Conservation (phyloP, 2,113 vertebrate species). For the Panthera uncia region DNA sequence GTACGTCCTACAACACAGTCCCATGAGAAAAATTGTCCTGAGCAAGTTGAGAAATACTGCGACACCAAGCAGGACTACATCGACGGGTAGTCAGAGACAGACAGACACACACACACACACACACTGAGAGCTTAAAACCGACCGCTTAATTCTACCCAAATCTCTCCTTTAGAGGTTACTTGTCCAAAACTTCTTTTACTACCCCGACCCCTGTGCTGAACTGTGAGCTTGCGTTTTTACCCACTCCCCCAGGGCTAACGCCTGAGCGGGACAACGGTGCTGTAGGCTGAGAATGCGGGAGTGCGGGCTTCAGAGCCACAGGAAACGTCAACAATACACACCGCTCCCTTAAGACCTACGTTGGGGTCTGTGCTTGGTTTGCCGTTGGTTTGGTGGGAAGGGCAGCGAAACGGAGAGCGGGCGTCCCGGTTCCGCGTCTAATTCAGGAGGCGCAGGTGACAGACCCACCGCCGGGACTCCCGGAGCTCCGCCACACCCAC, state of each 20-base stretch:
- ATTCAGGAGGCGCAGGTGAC: fast-evolving
- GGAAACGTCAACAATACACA: not conserved
- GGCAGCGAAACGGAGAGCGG: fast-evolving
- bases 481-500: not conserved
- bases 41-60: not conserved
- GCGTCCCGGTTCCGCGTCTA: fast-evolving
- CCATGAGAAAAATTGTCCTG: not conserved
- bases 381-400: not conserved
- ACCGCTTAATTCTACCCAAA: not conserved
- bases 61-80: not conserved
- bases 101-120: not conserved
- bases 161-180: not conserved
- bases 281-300: not conserved
- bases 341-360: not conserved
- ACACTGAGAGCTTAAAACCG: not conserved
- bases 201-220: not conserved
- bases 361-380: fast-evolving
- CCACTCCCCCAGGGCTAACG: not conserved
- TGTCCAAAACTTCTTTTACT: not conserved
- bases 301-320: not conserved
- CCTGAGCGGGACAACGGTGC: not conserved
- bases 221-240: not conserved
- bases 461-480: fast-evolving
- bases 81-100: not conserved
- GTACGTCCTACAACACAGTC: not conserved